Base-by-base conservation (phyloP, 2,888 invertebrate species). In the Ephialtes manifestator region DNA sequence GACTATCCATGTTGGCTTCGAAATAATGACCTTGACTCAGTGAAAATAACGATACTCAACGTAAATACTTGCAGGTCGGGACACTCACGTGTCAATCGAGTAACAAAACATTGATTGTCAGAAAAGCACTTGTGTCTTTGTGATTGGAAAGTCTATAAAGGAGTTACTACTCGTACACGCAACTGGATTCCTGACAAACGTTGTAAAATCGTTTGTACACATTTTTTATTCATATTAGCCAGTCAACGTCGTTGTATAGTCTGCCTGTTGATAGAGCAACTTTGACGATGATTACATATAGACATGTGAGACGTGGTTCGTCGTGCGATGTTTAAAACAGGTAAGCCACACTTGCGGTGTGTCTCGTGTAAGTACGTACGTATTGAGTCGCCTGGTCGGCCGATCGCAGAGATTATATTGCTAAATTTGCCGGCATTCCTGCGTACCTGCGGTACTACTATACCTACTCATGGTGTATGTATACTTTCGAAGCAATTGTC, bases 361-460 rank as follows among this genome's bases (percentile, higher is more conserved):
- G 35, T 63, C 31, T 58, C 24, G 28, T n/a, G n/a, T n/a, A n/a
- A n/a, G 24, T 24, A 24, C 35, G 35, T 63, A n/a, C 60, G 60
- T 35, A 35, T 35, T 8, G 8, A 63, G 35, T 24, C 24, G 24
- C 58, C 48, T 18, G 43, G 77, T 74, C 60, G 72, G 58, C 43
- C 77, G 55, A 80, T 39, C 70, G 70, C 7, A n/a, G 46, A 24
- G 53, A 74, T 71, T 55, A 63, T 18, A 15, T 80, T 84, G 84
- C 76, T 72, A 60, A 84, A 81, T 81, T 72, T 67, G 43, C 72
- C 74, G 74, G 67, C 84, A 84, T 84, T 84, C 81, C 81, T 60
- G 63, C 65, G 51, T 70, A 75, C 46, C 76, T 72, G 75, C 72
- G 80, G 55, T 43, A 43, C 7, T 13, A 28, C 5, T 7, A 28